Evolutionary conservation across 2,113 vertebrate species (phyloP).

Genomic region (Nothoprocta perdicaria): DNA sequence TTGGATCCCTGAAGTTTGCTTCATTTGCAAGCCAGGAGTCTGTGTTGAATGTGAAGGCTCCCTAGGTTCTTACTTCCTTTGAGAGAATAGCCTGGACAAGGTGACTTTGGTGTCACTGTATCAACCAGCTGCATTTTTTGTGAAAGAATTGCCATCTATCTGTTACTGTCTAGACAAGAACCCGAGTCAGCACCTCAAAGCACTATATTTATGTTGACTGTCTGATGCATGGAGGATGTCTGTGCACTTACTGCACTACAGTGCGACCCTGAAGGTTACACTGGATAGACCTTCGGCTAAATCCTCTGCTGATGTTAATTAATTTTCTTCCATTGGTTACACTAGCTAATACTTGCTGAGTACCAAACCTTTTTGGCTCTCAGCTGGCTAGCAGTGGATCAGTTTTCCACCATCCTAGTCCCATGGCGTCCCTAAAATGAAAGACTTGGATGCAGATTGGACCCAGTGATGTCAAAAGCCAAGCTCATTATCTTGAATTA

Average conservation of each 20-base stretch:
- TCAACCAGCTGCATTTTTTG: slow-evolving; percentile 7
- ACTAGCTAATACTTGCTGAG: background rate
- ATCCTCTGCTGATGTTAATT: background rate
- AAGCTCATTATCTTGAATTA: background rate
- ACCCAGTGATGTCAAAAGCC: no score
- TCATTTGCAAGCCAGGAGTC: background rate
- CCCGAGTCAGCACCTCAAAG: slow-evolving; percentile 31
- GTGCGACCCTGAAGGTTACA: background rate
- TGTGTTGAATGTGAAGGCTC: background rate
- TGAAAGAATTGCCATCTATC: slow-evolving; percentile 32
- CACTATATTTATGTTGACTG: slow-evolving; percentile 9
- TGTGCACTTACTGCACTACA: background rate
- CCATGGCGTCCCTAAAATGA: background rate
- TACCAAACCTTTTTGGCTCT: background rate
- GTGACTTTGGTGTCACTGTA: slow-evolving; percentile 39
- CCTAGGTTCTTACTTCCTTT: background rate
- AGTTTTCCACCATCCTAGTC: background rate
- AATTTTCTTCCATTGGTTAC: background rate
- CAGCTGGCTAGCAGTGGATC: background rate
- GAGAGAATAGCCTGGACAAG: background rate
- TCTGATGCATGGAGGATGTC: background rate
- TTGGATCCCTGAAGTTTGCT: background rate
- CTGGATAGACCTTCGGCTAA: background rate
- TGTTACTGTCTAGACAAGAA: slow-evolving; percentile 15
- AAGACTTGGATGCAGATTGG: background rate